Evolutionary conservation across 2,113 vertebrate genomes (phyloP).

Genomic region (Ameiurus melas): DNA sequence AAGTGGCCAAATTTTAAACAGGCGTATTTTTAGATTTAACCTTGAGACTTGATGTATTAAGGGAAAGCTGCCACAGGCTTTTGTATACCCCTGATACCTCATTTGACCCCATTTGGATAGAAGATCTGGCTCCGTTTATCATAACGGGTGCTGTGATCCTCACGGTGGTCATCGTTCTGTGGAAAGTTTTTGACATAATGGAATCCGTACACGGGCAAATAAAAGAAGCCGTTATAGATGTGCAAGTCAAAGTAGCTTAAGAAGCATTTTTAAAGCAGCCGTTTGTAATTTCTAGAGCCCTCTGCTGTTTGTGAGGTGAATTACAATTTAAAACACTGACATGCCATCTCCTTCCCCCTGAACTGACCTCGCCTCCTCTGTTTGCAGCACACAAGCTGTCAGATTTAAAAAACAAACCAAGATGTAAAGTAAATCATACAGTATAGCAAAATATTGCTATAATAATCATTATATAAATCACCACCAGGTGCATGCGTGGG

Average conservation of each 20-base stretch:
- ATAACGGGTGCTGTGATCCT: conserved; percentile 51
- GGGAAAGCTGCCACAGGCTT: conserved; percentile 61
- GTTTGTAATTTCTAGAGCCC: not conserved
- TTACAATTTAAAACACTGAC: not conserved
- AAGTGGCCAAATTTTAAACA: conserved; percentile 55
- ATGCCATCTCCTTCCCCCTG: not conserved
- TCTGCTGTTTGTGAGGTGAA: not conserved
- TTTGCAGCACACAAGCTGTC: not conserved
- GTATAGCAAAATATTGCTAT: no score
- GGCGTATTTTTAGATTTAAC: conserved; percentile 68
- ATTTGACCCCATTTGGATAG: conserved; percentile 54
- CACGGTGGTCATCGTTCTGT: not conserved
- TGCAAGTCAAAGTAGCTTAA: not conserved
- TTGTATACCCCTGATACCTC: conserved; percentile 63
- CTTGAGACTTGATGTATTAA: conserved; percentile 64
- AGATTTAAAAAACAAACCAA: no score
- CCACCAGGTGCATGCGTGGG: not conserved
- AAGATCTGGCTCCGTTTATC: conserved; percentile 66
- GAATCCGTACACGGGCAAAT: not conserved
- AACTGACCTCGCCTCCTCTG: not conserved
- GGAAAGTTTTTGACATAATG: not conserved
- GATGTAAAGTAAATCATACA: no score
- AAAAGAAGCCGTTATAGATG: not conserved
- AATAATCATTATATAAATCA: not conserved
- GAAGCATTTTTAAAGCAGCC: not conserved